Evolutionary conservation across 2,113 vertebrate species (phyloP).

Genomic region (Mustelus asterias): DNA sequence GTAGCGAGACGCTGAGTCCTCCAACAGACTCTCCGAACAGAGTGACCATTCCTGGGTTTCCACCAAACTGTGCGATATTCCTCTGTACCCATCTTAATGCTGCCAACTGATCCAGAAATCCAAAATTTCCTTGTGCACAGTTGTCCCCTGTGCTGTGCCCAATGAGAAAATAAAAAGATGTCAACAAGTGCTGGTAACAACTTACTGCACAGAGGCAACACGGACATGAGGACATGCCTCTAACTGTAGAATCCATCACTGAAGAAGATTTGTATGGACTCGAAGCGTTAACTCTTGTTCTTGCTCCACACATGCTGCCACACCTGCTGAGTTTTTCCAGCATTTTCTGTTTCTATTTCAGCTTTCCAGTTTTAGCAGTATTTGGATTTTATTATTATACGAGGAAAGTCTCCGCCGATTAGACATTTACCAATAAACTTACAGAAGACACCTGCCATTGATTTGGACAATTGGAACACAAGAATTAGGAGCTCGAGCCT

Average conservation of each 20-base stretch:
- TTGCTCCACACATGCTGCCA: no score
- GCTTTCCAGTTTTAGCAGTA: no score
- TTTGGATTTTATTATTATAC: no score
- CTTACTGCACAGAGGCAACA: no score
- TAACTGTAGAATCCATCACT: background rate
- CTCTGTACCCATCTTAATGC: conserved; percentile 77
- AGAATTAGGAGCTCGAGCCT: no score
- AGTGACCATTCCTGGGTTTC: conserved; percentile 70
- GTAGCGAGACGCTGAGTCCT: conserved; percentile 66
- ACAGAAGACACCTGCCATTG: no score
- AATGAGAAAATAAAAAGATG: background rate
- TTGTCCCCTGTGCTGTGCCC: conserved; percentile 71
- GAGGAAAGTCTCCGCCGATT: background rate
- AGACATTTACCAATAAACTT: background rate
- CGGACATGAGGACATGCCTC: no score
- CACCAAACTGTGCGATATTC: conserved; percentile 77
- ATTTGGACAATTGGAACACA: no score
- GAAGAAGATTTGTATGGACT: background rate
- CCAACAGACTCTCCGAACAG: conserved; percentile 81
- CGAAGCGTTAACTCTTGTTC: no score
- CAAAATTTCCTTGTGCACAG: conserved; percentile 72
- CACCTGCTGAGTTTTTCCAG: no score
- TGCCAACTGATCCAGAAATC: conserved; percentile 74
- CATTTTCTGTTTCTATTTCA: no score
- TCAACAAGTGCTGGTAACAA: no score